Percentiles rank a stretch among this genome's conserved stretches.
Conservation (phyloP, 2,797 vertebrate species). For the Mionectes olivaceus region DNA sequence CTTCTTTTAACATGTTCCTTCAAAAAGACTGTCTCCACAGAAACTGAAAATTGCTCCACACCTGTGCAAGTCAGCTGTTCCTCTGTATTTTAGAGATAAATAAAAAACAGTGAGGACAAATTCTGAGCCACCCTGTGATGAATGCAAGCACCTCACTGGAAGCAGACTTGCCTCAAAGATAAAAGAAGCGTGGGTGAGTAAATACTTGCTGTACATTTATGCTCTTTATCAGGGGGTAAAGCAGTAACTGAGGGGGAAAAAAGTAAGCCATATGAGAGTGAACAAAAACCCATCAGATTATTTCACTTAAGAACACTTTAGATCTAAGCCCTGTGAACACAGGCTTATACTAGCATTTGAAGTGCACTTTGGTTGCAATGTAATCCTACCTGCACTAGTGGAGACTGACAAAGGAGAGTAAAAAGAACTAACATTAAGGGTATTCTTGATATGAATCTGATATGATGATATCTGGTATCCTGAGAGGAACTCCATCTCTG, state of each 20-base stretch:
- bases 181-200: background rate
- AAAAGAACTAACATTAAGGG: background rate
- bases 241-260: background rate
- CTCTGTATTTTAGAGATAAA: background rate
- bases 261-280: background rate
- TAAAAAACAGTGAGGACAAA: background rate
- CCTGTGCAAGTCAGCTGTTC: background rate
- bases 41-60: background rate
- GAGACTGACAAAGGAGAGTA: background rate
- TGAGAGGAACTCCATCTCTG: background rate
- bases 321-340: background rate
- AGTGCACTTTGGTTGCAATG: background rate
- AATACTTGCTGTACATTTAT: too few species aligned
- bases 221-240: too few species aligned
- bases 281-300: background rate
- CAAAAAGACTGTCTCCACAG: background rate
- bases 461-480: too few species aligned
- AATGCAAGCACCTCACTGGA: background rate
- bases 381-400: background rate
- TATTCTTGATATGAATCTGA: background rate
- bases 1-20: background rate
- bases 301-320: background rate
- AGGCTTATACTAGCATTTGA: background rate
- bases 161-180: rapidly evolving
- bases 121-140: background rate